Evolutionary conservation across 2,797 vertebrate species (phyloP).

Genomic region (Karalla daura): DNA sequence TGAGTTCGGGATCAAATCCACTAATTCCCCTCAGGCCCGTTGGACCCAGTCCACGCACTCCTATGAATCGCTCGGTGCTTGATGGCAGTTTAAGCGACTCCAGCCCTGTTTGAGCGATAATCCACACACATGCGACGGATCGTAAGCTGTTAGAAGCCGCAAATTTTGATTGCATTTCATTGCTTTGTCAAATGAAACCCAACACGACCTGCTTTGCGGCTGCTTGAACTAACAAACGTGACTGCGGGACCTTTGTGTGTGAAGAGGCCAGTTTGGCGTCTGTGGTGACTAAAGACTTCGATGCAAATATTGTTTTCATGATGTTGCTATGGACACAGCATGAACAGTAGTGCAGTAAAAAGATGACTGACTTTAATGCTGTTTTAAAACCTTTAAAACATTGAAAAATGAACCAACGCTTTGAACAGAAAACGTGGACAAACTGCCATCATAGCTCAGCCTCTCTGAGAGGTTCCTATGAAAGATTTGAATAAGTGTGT

Average conservation of each 20-base stretch:
- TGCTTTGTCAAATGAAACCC: conserved; percentile 54
- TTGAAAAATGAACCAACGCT: too few relatives aligned
- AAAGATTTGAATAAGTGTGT: too few relatives aligned
- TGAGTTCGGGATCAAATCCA: conserved; percentile 51
- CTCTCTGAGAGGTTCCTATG: too few relatives aligned
- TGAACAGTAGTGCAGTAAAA: not conserved
- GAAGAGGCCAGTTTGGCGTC: conserved; percentile 19
- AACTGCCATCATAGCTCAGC: too few relatives aligned
- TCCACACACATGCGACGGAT: conserved; percentile 55
- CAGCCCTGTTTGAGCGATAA: conserved; percentile 50
- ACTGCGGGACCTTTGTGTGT: conserved; percentile 20
- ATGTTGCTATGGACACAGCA: not conserved
- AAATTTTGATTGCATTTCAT: conserved; percentile 59
- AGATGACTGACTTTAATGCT: not conserved
- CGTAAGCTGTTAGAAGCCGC: conserved; percentile 54
- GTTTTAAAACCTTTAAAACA: too few relatives aligned
- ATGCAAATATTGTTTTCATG: not conserved
- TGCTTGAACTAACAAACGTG: conserved; percentile 41
- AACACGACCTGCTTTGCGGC: conserved; percentile 43
- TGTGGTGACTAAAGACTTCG: conserved; percentile 16
- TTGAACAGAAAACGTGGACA: too few relatives aligned
- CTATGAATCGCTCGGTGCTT: conserved; percentile 39
- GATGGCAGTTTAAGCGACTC: conserved; percentile 55
- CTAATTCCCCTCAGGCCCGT: conserved; percentile 47
- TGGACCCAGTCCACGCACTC: conserved; percentile 31